Percentiles rank a stretch among this genome's conserved stretches.
Evolutionary conservation across 2,888 invertebrate species (phyloP).

Genomic region (Bedellia somnulentella): DNA sequence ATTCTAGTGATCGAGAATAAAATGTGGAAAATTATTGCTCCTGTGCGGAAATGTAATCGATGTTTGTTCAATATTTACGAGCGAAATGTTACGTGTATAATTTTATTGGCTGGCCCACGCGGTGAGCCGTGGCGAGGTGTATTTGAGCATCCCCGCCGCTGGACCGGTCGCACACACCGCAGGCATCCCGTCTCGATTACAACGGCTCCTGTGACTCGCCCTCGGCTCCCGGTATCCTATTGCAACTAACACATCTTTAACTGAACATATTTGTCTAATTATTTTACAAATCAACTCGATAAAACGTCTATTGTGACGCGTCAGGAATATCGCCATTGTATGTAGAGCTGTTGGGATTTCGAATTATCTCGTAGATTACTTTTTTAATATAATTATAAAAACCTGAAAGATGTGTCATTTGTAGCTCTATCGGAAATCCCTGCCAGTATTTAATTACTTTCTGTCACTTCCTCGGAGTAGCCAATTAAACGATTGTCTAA

Average conservation of each 20-base stretch:
- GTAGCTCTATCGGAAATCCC: slow-evolving; percentile 51
- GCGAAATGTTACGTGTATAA: slow-evolving; percentile 19
- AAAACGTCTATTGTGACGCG: too few species aligned
- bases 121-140: slow-evolving; percentile 7
- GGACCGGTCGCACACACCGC: slow-evolving; percentile 20
- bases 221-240: slow-evolving; percentile 1
- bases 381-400: too few species aligned
- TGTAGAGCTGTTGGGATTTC: too few species aligned
- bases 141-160: background rate
- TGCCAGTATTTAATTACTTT: slow-evolving; percentile 34
- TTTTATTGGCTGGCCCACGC: slow-evolving; percentile 20
- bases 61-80: slow-evolving; percentile 24
- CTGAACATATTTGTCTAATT: too few species aligned
- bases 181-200: slow-evolving; percentile 28
- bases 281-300: too few species aligned
- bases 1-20: slow-evolving; percentile 25
- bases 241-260: too few species aligned
- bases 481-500: slow-evolving; percentile 19
- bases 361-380: too few species aligned
- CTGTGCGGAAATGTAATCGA: slow-evolving; percentile 26
- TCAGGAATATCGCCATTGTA: too few species aligned
- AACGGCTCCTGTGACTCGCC: slow-evolving; percentile 16
- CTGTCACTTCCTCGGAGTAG: slow-evolving; percentile 30
- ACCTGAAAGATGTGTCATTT: slow-evolving; percentile 17
- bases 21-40: slow-evolving; percentile 26